Evolutionary conservation across 64 coral and sea anemone species (phyloP), one percentile per base, ranked within the genome.

Genomic region (Pocillopora verrucosa): DNA sequence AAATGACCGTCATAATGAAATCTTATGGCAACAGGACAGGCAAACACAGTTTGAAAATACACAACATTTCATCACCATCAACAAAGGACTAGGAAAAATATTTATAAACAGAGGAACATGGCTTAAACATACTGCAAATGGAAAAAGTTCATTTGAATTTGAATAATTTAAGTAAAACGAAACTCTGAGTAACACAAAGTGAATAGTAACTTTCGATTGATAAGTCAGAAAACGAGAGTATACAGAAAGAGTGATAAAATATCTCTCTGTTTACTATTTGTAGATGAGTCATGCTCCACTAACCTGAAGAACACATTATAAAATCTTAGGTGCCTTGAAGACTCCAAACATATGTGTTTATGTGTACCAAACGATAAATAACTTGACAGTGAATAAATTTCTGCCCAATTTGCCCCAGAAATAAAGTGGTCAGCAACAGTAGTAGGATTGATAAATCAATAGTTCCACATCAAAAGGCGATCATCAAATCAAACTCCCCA

Each of bases 51-150:
- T 11, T 59, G 77, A 79, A 59, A n/a, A 26, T 30, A n/a, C 19
- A 79, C 77, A 79, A 25, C 51, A 25, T 70, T 10, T 3, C 14
- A 19, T 19, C 34, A 79, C 17, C 9, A 20, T 57, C 30, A 79
- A 60, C 77, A 79, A 60, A 59, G 56, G 36, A 81, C 24, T n/a
- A 30, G 61, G 57, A 1, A 60, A 61, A 81, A 81, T 81, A 81
- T 81, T 36, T 60, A 81, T 58, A 62, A 62, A 62, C 57, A 35
- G 1, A 81, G 59, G 57, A 63, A 63, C 62, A 25, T 35, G 26
- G 26, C 17, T 36, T 79, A 14, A 81, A 81, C 61, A 34, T 26
- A 36, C 59, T 35, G 58, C 79, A 81, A 63, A 24, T 16, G 17
- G 79, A 63, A 81, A 36, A 25, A 62, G 60, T 37, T 34, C 30